Evolutionary conservation across 2,888 invertebrate species (phyloP), one percentile per base, ranked within the genome.

Genomic region (Allolobophora icterica): DNA sequence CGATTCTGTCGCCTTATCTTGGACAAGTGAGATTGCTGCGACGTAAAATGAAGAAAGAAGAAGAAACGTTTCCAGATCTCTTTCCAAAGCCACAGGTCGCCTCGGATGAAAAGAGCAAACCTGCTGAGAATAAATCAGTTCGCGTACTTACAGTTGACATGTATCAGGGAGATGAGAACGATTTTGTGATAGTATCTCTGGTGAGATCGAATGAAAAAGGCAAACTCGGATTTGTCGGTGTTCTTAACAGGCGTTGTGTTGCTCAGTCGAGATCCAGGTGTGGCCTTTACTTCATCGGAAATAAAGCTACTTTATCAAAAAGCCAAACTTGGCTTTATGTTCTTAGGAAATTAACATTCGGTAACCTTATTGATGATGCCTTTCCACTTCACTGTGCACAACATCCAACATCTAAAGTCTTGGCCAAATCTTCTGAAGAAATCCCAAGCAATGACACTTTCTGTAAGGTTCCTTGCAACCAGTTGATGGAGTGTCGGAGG

Each of bases 191-290:
- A 11, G 90, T 94, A 45, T 94, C 94, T 30, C 92, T 94, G 87
- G 94, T 94, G 2, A 91, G 94, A 84, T 93, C 93, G 71, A 94
- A 94, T 91, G 91, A 89, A 40, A 93, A 93, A 42, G 92, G 93
- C 42, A 92, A 93, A 33, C 93, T 94, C 90, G 95, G 95, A 38
- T 95, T 95, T 92, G 92, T 95, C 89, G 94, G 93, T 35, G 84
- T 91, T 33, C 83, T 93, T 0, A 95, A 95, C 91, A 93, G 95
- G 24, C 94, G 95, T 13, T 94, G 94, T 92, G 95, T 95, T 5
- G 94, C 95, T 33, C 93, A 93, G 52, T 93, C 93, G 21, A 91
- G 94, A 58, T 90, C 92, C 30, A 90, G 58, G 38, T 92, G 92
- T 91, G 92, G 92, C 15, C 58, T 92, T 89, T 92, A 92, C 89